Conservation (phyloP, 2,113 vertebrate genomes). For the Gymnorhina tibicen region DNA sequence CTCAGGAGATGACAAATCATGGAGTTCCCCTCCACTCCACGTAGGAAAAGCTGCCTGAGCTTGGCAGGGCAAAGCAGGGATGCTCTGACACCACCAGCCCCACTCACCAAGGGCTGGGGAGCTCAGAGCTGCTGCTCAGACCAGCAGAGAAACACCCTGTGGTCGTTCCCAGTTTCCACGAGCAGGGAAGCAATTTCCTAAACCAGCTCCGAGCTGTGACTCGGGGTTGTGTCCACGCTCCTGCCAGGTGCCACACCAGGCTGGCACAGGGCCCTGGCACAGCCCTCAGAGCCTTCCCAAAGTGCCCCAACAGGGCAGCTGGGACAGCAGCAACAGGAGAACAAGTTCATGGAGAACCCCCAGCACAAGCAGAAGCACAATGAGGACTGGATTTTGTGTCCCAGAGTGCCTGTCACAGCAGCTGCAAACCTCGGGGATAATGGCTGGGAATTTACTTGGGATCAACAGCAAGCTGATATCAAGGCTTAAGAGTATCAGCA, state of each 20-base stretch:
- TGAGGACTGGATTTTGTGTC: neutral
- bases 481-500: neutral
- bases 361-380: neutral
- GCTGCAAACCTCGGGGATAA: neutral
- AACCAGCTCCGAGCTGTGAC: neutral
- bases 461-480: neutral
- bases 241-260: neutral
- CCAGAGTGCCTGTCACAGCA: neutral
- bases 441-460: neutral
- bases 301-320: neutral
- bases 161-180: neutral
- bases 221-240: neutral
- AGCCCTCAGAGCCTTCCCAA: neutral
- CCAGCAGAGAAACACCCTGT: neutral
- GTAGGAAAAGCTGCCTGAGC: neutral
- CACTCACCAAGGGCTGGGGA: neutral
- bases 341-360: neutral
- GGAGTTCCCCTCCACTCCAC: neutral
- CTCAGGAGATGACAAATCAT: fast-evolving
- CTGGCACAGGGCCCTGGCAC: neutral
- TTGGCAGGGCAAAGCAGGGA: neutral
- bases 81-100: neutral
- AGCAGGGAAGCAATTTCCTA: neutral
- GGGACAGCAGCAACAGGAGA: neutral
- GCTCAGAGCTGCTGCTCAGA: neutral